These are phyloP conservation scores for Solen grandis DNA, from an alignment of 1,140 invertebrate species.

Conservation along the genomic window DNA sequence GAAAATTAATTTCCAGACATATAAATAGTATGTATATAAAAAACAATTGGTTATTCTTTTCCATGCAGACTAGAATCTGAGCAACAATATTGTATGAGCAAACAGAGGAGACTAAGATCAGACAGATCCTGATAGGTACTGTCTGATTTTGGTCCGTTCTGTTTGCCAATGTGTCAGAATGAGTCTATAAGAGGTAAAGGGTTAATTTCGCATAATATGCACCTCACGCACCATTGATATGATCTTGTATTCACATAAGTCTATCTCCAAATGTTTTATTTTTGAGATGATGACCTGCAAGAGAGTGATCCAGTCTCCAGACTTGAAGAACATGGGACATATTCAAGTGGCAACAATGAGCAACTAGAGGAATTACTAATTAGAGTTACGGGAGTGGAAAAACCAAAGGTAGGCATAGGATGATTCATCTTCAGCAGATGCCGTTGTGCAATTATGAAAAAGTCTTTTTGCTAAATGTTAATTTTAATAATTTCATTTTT, in stretches of 20 bases:
- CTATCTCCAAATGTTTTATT: neutral
- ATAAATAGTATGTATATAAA: neutral
- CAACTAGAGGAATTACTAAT: constrained; percentile 69
- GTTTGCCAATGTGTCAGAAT: too few species aligned
- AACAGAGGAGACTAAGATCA: too few species aligned
- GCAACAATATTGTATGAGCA: too few species aligned
- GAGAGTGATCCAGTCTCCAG: neutral
- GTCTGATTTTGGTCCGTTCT: too few species aligned
- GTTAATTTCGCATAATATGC: neutral
- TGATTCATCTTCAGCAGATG: neutral
- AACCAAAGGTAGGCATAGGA: constrained; percentile 82
- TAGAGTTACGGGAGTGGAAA: constrained; percentile 82
- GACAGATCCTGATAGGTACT: neutral
- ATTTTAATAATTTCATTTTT: too few species aligned
- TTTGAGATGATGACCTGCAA: constrained; percentile 1
- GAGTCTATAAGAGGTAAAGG: too few species aligned
- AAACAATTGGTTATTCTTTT: too few species aligned
- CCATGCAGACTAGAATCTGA: too few species aligned
- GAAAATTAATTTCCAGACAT: neutral
- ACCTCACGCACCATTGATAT: neutral
- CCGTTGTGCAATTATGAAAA: neutral
- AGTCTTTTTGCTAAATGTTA: too few species aligned
- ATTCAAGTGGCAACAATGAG: constrained; percentile 19
- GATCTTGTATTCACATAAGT: neutral
- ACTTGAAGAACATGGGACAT: too few species aligned